These are phyloP conservation scores for Poecilia picta DNA, from an alignment of 2,797 vertebrate genomes.

Conservation along the genomic window DNA sequence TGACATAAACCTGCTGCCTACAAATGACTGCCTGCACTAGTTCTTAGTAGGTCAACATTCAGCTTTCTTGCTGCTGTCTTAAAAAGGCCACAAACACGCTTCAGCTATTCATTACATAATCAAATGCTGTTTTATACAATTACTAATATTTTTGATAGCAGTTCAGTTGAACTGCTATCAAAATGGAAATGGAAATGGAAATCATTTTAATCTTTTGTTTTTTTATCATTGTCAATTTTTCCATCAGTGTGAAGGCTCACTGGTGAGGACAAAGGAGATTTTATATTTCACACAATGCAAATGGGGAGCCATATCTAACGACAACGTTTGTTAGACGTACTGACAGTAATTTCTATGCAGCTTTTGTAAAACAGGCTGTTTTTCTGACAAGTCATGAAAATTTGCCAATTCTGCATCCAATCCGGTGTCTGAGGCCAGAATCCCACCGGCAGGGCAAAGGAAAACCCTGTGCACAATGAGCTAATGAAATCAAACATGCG, in stretches of 20 bases:
- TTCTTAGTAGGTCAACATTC: not conserved
- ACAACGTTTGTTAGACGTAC: not conserved
- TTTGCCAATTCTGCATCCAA: constrained; percentile 65
- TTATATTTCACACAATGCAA: not conserved
- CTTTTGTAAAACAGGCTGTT: constrained; percentile 21
- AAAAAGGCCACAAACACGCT: not conserved
- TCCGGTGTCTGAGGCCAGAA: constrained; percentile 63
- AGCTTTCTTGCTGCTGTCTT: not conserved
- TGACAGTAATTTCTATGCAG: constrained; percentile 9
- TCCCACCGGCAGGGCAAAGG: constrained; percentile 46
- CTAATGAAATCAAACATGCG: constrained; percentile 81
- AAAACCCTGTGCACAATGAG: constrained; percentile 68
- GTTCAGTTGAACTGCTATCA: not conserved
- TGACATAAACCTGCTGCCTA: not conserved
- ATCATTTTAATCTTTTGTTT: not conserved
- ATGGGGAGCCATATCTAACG: not conserved
- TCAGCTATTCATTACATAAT: not conserved
- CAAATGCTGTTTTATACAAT: not conserved
- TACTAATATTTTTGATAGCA: not conserved
- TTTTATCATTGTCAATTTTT: not conserved
- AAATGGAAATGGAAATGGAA: not conserved
- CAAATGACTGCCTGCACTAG: not conserved
- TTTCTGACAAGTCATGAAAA: constrained; percentile 52
- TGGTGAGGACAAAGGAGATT: not conserved
- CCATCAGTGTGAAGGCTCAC: not conserved